These are phyloP conservation scores for Chaetodon trifascialis DNA, from an alignment of 2,113 vertebrate species.

Conservation along the genomic window DNA sequence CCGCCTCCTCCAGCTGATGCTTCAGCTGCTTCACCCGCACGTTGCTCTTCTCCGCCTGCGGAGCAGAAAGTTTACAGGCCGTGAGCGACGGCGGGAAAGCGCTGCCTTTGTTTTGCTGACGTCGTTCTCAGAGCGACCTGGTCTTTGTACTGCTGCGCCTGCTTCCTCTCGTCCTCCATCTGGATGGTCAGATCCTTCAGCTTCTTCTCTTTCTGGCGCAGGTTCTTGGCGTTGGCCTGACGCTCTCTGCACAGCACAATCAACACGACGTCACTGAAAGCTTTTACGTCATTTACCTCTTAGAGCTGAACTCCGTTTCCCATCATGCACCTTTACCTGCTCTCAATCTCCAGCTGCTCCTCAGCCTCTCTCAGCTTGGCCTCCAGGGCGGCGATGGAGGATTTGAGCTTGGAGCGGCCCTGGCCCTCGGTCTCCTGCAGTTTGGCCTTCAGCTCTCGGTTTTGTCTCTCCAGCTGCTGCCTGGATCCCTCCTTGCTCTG, in stretches of 20 bases:
- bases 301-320: not conserved
- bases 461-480: constrained; percentile 94
- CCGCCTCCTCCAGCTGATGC: constrained; percentile 93
- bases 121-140: constrained; percentile 83
- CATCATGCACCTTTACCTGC: constrained; percentile 83
- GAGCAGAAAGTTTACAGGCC: not conserved
- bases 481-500: constrained; percentile 90
- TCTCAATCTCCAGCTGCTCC: constrained; percentile 92
- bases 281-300: no score
- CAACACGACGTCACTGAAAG: not conserved
- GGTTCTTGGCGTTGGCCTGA: constrained; percentile 84
- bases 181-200: constrained; percentile 91
- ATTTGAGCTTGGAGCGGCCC: constrained; percentile 91
- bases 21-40: constrained; percentile 92
- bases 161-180: constrained; percentile 94
- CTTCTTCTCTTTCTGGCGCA: constrained; percentile 96
- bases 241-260: constrained; percentile 86
- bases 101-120: not conserved
- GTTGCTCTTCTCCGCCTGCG: constrained; percentile 90
- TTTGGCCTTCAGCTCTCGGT: constrained; percentile 91
- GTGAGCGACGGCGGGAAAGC: not conserved
- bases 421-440: constrained; percentile 91
- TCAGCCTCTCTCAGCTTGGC: constrained; percentile 90
- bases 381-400: constrained; percentile 88
- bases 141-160: constrained; percentile 93